Evolutionary conservation across 2,888 invertebrate genomes (phyloP).

Genomic region (Argyresthia goedartella): DNA sequence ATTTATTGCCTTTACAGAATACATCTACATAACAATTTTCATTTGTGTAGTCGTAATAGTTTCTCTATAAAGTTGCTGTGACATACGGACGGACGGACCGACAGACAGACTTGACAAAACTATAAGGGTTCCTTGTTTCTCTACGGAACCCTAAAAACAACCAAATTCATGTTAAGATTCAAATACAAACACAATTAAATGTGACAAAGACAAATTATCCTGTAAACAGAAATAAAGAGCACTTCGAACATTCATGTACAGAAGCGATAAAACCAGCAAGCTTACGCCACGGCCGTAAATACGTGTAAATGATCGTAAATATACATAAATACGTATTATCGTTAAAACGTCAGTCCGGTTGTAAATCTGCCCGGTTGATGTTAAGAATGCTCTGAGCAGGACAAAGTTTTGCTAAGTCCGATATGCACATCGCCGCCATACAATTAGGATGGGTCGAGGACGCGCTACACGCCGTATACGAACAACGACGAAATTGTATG

Average conservation of each 20-base stretch:
- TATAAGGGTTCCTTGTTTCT: no score
- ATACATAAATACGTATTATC: slow-evolving; percentile 68
- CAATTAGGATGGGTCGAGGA: background rate
- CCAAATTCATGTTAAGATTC: no score
- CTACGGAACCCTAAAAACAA: no score
- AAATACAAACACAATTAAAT: background rate
- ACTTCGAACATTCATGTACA: background rate
- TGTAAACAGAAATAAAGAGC: background rate
- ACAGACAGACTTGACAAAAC: no score
- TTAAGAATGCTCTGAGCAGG: slow-evolving; percentile 30
- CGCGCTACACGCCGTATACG: background rate
- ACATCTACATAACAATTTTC: no score
- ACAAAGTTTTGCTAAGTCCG: background rate
- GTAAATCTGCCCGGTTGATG: slow-evolving; percentile 55
- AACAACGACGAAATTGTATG: no score
- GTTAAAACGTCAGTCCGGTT: slow-evolving; percentile 62
- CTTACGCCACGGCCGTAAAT: slow-evolving; percentile 61
- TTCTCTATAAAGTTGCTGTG: no score
- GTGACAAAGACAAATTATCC: background rate
- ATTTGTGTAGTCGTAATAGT: no score
- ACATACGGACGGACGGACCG: no score
- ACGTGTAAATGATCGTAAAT: slow-evolving; percentile 63
- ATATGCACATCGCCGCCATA: no score
- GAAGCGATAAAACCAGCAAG: slow-evolving; percentile 62
- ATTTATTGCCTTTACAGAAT: no score